Evolutionary conservation across 1,140 invertebrate genomes (phyloP), one percentile per base, ranked within the genome.

Genomic region (Spodoptera litura): DNA sequence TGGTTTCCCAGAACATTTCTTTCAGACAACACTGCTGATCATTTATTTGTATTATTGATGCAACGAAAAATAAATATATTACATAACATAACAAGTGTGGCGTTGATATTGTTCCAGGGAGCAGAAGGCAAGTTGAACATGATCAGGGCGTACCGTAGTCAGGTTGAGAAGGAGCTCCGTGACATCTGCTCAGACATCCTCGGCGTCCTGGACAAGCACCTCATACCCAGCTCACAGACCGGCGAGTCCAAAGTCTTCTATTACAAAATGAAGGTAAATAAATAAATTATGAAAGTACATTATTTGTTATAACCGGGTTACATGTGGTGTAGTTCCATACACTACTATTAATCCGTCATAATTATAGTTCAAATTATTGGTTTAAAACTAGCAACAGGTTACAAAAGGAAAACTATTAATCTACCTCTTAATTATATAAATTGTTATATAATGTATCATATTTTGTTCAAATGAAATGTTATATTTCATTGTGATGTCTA

Each of bases 201-300:
- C 79, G 96, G 96, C 92, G 97, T 99, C 78, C 95, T 99, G 85
- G 98, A 99, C 93, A 98, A 99, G 95, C 97, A 99, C 95, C 96
- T 99, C 85, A 99, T 99, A 95, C 97, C 98, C 81, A 97, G 97
- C 95, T 98, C 98, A 85, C 97, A 97, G 81, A 97, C 97, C 87
- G 98, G 98, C 83, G 98, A 99, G 96, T 99, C 98, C 83, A 99
- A 98, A 97, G 98, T 99, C 86, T 99, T 99, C 95, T 99, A 99
- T 95, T 98, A 98, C 95, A 99, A 99, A 97, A 99, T 99, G 98
- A 98, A 97, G 96, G 96, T 95, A 82, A 80, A 20, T 20, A 9
- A 35, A 31, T 5, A 68, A 44, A 12, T 4, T 3, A 31, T 5
- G 31, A 31, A 31, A 31, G 31, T 5, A 31, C 31, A 2, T 59